Evolutionary conservation across 1,140 invertebrate species (phyloP).

Genomic region (Papilio machaon): DNA sequence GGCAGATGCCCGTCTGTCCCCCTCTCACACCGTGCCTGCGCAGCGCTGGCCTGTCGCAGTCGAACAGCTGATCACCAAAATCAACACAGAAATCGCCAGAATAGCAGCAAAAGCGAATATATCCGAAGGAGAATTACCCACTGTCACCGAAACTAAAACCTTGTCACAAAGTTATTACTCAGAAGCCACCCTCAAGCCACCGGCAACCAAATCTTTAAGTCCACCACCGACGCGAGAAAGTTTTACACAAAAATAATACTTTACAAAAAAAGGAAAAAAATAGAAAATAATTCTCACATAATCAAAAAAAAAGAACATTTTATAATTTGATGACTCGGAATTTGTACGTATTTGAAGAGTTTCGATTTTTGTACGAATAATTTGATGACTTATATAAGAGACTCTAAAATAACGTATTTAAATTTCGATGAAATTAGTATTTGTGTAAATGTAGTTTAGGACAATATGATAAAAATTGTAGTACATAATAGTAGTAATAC

Average conservation of each 20-base stretch:
- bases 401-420: neutral
- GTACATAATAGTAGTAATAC: neutral
- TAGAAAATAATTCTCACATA: too few relatives aligned
- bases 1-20: constrained; percentile 87
- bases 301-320: too few relatives aligned
- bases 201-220: constrained; percentile 37
- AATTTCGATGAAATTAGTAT: neutral
- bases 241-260: constrained; percentile 40
- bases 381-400: neutral
- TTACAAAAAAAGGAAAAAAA: too few relatives aligned
- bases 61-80: constrained; percentile 61
- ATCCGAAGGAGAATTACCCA: neutral
- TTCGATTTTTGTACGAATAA: neutral
- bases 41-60: constrained; percentile 67
- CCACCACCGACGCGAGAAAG: constrained; percentile 42
- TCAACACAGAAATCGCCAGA: constrained; percentile 69
- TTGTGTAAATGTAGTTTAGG: too few relatives aligned
- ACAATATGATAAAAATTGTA: neutral
- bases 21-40: constrained; percentile 76
- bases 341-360: neutral
- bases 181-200: constrained; percentile 34
- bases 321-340: neutral
- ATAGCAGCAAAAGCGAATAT: constrained; percentile 49
- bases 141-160: neutral
- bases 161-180: neutral